phyloP scores from a whole-genome alignment of 2,113 vertebrate species.

The Seriola quinqueradiata region DNA sequence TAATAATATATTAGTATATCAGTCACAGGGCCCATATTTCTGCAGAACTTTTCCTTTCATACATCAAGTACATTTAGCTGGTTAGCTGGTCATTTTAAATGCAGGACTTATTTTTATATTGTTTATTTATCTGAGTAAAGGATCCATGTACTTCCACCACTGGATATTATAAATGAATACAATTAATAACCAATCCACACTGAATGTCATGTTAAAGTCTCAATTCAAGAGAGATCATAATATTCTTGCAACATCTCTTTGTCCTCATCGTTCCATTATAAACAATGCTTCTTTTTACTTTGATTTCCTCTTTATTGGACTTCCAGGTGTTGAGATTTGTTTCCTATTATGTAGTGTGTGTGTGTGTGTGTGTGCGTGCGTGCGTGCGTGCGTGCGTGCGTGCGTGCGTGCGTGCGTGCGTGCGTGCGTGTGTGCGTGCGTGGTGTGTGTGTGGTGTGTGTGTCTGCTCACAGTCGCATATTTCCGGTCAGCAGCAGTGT shows the following conservation, averaged over 20 bases:
- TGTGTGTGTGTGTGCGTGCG: neutral
- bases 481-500: slow-evolving; percentile 63
- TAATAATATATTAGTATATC: no score
- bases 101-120: neutral
- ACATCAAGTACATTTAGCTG: no score
- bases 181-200: no score
- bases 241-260: neutral
- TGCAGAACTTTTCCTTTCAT: no score
- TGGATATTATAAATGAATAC: neutral
- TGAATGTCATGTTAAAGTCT: neutral
- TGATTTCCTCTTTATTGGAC: neutral
- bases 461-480: slow-evolving; percentile 57
- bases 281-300: neutral
- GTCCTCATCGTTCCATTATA: no score
- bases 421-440: neutral
- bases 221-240: neutral
- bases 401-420: neutral
- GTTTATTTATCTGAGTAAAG: neutral
- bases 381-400: no score
- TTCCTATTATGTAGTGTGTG: neutral
- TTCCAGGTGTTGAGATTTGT: neutral
- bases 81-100: neutral
- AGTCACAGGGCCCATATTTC: no score
- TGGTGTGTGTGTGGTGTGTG: neutral
- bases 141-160: neutral